Conservation (phyloP, 2,113 vertebrate genomes). For the Gallinago media region DNA sequence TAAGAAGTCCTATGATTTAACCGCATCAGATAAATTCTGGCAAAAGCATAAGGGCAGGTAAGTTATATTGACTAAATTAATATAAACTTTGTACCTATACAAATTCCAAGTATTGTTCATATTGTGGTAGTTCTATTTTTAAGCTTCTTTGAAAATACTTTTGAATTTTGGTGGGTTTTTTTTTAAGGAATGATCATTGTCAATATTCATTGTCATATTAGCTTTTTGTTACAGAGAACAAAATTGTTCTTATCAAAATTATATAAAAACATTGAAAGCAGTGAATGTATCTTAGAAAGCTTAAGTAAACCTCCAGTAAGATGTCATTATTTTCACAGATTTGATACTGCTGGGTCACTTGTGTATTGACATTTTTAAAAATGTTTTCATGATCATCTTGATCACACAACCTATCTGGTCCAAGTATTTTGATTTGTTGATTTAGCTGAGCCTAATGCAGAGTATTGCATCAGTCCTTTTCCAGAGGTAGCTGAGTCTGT, state of each 20-base stretch:
- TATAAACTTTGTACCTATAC: too few relatives aligned
- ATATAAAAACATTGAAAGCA: not conserved
- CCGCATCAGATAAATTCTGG: conserved; percentile 94
- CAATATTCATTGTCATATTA: not conserved
- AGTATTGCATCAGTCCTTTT: conserved; percentile 86
- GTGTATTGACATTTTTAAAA: not conserved
- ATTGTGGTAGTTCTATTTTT: not conserved
- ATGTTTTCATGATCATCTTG: not conserved
- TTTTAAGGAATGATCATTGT: not conserved
- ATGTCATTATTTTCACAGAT: not conserved
- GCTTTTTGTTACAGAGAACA: not conserved
- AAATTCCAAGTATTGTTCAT: not conserved
- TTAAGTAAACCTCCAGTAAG: not conserved
- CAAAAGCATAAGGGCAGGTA: conserved; percentile 97
- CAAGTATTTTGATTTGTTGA: not conserved
- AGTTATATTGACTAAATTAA: too few relatives aligned
- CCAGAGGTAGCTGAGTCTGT: conserved; percentile 98
- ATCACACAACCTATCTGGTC: not conserved
- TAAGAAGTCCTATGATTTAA: conserved; percentile 94
- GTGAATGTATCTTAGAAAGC: not conserved
- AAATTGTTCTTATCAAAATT: not conserved
- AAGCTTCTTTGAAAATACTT: not conserved
- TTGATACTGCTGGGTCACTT: not conserved
- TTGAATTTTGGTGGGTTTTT: not conserved
- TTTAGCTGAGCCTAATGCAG: conserved; percentile 35